Evolutionary conservation across 1,140 invertebrate genomes (phyloP), one percentile per base, ranked within the genome.

Genomic region (Aphaenogaster floridana): DNA sequence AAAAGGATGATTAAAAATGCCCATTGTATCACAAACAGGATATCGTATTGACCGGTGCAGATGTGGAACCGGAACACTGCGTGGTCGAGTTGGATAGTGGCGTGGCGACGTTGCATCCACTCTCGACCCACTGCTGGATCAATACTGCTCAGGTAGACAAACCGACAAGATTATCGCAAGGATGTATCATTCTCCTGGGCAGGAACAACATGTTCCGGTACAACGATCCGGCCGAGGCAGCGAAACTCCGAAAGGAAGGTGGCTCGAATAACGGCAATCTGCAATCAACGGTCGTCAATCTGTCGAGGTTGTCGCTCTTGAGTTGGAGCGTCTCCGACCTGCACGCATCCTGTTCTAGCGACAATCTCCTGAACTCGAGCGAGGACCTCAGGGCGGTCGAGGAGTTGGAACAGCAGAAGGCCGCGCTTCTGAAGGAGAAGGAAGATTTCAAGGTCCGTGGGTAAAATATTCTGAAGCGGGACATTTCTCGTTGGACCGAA

Each of bases 151-250:
- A 97, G 66, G 96, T 98, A 34, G 97, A 97, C 88, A 97, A 97
- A 89, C 97, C 97, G 39, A 97, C 97, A 28, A 96, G 96, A 92
- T 96, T 98, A 21, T 97, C 96, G 34, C 98, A 98, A 96, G 98
- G 98, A 54, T 98, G 97, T 93, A 98, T 98, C 45, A 97, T 99
- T 48, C 95, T 98, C 42, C 96, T 99, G 28, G 98, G 98, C 3
- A 97, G 97, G 87, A 98, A 98, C 59, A 98, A 98, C 94, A 98
- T 99, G 96, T 99, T 99, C 95, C 97, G 98, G 52, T 99, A 98
- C 94, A 99, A 99, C 95, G 98, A 99, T 96, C 98, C 98, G 39
- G 97, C 96, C 0, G 98, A 99, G 94, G 98, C 98, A 15, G 98
- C 98, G 15, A 98, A 98, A 94, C 95, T 99, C 64, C 96, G 98